These are phyloP conservation scores for Ectobius pallidus DNA, from an alignment of 2,888 invertebrate species.

Conservation along the genomic window DNA sequence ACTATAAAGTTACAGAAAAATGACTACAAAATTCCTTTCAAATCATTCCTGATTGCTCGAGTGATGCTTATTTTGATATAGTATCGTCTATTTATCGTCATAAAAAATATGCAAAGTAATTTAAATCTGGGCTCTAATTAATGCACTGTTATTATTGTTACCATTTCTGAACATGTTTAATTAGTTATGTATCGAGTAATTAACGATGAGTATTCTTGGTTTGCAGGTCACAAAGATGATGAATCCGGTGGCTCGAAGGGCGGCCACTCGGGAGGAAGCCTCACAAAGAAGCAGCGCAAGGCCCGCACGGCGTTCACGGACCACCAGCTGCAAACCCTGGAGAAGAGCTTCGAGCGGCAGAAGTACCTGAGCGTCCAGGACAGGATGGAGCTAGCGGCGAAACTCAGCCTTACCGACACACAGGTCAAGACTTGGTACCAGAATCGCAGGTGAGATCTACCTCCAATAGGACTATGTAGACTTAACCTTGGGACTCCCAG, in stretches of 20 bases:
- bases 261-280: constrained; percentile 62
- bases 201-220: not conserved
- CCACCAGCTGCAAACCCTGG: constrained; percentile 94
- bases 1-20: no score
- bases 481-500: no score
- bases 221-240: constrained; percentile 82
- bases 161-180: no score
- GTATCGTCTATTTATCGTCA: no score
- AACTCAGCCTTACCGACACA: constrained; percentile 94
- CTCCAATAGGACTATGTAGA: no score
- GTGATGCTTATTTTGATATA: no score
- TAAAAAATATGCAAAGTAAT: no score
- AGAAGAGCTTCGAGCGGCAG: constrained; percentile 96
- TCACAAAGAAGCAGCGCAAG: constrained; percentile 94
- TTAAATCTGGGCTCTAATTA: no score
- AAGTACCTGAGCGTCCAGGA: constrained; percentile 97
- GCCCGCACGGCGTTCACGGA: constrained; percentile 99
- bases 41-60: no score
- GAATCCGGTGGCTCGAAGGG: constrained; percentile 58
- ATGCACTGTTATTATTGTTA: no score
- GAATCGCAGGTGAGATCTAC: constrained; percentile 84
- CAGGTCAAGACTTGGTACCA: constrained; percentile 99
- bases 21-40: no score
- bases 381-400: constrained; percentile 96
- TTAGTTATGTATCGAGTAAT: no score